phyloP scores from a whole-genome alignment of 2,113 vertebrate species.

The Ancistrus triradiatus region DNA sequence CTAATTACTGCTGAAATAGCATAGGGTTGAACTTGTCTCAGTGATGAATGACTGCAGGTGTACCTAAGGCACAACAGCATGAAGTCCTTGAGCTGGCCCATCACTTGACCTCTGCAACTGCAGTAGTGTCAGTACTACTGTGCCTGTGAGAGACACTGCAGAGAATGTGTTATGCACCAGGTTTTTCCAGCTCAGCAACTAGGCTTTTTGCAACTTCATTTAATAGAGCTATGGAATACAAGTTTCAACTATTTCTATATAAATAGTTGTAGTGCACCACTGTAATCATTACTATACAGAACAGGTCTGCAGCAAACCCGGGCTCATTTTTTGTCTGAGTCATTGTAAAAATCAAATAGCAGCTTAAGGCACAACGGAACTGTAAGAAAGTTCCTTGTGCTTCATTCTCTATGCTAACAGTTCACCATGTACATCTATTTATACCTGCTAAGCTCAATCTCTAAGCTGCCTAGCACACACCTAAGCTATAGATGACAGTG shows the following conservation, averaged over 20 bases:
- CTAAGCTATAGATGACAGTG: conserved; percentile 42
- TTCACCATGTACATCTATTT: conserved; percentile 61
- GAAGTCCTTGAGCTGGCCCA: conserved; percentile 16
- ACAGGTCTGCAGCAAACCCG: background rate
- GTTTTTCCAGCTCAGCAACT: background rate
- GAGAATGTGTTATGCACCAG: background rate
- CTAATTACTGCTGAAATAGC: conserved; percentile 18
- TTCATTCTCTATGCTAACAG: conserved; percentile 55
- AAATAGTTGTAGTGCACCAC: too few species aligned
- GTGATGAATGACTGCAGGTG: conserved; percentile 55
- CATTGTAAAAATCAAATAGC: too few species aligned
- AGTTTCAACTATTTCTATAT: too few species aligned
- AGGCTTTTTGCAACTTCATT: too few species aligned
- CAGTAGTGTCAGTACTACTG: background rate
- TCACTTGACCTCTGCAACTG: conserved; percentile 16
- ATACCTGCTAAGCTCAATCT: conserved; percentile 63
- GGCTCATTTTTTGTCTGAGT: too few species aligned
- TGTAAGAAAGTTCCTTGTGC: background rate
- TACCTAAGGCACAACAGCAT: background rate
- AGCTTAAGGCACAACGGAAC: background rate
- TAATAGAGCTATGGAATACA: too few species aligned
- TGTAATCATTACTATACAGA: background rate
- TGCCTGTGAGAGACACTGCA: background rate
- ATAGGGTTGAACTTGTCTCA: conserved; percentile 7
- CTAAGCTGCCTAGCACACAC: conserved; percentile 63